These are phyloP conservation scores for Nettapus auritus DNA, from an alignment of 2,113 vertebrate genomes.

Conservation along the genomic window DNA sequence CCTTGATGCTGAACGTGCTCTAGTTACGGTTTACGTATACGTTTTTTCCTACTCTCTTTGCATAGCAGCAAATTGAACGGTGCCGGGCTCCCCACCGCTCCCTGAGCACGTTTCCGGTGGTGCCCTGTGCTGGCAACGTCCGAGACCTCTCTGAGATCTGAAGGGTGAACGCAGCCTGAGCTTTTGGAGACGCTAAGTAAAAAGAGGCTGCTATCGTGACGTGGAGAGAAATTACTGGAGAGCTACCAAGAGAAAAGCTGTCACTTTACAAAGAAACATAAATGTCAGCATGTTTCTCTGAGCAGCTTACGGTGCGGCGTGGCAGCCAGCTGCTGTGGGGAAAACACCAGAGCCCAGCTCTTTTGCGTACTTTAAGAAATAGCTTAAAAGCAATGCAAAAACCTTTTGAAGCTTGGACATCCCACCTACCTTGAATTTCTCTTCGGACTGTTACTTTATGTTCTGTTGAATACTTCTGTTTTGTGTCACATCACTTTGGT, in stretches of 20 bases:
- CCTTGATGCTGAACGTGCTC: background rate
- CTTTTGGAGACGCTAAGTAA: background rate
- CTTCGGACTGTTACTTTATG: background rate
- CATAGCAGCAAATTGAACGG: background rate
- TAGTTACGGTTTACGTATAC: background rate
- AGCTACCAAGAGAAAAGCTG: background rate
- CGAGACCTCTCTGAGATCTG: background rate
- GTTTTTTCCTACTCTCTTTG: background rate
- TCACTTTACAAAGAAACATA: background rate
- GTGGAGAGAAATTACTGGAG: background rate
- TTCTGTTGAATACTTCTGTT: background rate
- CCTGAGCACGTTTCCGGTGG: background rate
- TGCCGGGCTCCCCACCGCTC: background rate
- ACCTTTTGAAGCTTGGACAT: background rate
- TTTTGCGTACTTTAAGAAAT: background rate
- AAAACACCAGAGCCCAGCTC: background rate
- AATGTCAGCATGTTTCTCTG: background rate
- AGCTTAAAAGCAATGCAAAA: background rate
- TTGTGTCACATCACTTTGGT: background rate
- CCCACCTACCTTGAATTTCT: background rate
- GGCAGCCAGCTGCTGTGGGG: background rate
- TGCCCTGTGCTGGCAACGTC: rapidly evolving
- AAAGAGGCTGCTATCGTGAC: background rate
- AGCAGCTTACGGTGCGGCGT: background rate
- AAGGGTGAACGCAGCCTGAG: background rate